Evolutionary conservation across 1,140 invertebrate species (phyloP).

Genomic region (Condylostylus longicornis): DNA sequence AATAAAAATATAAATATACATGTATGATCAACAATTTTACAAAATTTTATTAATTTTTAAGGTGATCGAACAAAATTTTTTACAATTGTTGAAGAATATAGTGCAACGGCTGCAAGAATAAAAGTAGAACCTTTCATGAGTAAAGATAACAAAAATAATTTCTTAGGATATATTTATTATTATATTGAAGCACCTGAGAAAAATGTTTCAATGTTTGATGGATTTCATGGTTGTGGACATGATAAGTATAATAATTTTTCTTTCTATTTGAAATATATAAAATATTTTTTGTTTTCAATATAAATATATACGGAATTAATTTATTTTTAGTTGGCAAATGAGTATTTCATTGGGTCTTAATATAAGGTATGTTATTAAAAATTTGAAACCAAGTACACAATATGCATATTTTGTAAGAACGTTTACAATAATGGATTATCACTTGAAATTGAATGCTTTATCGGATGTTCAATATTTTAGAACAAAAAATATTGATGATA

Average conservation of each 20-base stretch:
- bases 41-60: not conserved
- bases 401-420: constrained; percentile 87
- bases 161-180: constrained; percentile 64
- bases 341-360: constrained; percentile 14
- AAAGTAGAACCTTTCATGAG: constrained; percentile 44
- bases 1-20: constrained; percentile 10
- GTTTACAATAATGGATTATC: constrained; percentile 52
- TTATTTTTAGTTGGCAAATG: constrained; percentile 30
- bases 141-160: constrained; percentile 43
- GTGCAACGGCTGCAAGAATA: constrained; percentile 39
- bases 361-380: constrained; percentile 38
- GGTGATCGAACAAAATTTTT: constrained; percentile 8
- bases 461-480: constrained; percentile 64
- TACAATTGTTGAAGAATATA: constrained; percentile 14
- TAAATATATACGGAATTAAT: not conserved
- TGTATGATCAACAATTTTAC: constrained; percentile 7
- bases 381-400: constrained; percentile 66
- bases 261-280: not conserved
- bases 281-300: not conserved
- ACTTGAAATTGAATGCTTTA: constrained; percentile 52
- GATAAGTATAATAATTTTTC: constrained; percentile 33
- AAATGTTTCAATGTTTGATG: constrained; percentile 62
- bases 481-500: constrained; percentile 53
- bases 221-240: constrained; percentile 63
- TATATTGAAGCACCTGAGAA: constrained; percentile 48